A percentile compares a stretch with the other conserved stretches of the same genome.
Evolutionary conservation across 1,140 invertebrate genomes (phyloP).

Genomic region (Formica selysi): DNA sequence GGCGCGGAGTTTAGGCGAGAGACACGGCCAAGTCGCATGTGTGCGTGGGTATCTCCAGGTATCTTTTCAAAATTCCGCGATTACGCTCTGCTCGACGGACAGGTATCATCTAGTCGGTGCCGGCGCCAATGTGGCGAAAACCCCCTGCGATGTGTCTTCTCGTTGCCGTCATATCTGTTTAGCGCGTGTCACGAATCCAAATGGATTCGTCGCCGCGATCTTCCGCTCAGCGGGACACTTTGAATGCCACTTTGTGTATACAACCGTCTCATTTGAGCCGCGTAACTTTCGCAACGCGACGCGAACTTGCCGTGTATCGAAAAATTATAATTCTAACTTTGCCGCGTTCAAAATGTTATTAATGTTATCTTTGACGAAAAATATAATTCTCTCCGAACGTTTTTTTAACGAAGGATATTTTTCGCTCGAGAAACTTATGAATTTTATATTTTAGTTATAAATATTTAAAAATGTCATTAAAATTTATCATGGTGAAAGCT

Average conservation of each 20-base stretch:
- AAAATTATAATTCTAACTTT: slow-evolving; percentile 4
- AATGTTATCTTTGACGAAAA: not conserved
- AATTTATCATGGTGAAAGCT: not conserved
- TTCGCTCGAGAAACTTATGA: no score
- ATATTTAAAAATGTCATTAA: not conserved
- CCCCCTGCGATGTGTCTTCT: slow-evolving; percentile 30
- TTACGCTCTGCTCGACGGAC: slow-evolving; percentile 41
- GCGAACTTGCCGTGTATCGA: not conserved
- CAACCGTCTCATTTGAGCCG: slow-evolving; percentile 22
- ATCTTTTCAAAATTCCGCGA: slow-evolving; percentile 70
- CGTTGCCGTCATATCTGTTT: slow-evolving; percentile 69
- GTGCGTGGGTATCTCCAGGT: slow-evolving; percentile 53
- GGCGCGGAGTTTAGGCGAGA: slow-evolving; percentile 12
- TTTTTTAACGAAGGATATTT: not conserved
- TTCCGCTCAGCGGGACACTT: slow-evolving; percentile 42
- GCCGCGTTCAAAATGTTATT: not conserved
- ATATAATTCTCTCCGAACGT: not conserved
- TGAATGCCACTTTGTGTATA: slow-evolving; percentile 39
- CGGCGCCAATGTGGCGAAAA: slow-evolving; percentile 1
- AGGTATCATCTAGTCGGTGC: slow-evolving; percentile 10
- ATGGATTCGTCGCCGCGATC: slow-evolving; percentile 55
- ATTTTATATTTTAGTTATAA: not conserved
- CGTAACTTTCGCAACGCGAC: slow-evolving; percentile 11
- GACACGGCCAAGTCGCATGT: slow-evolving; percentile 66
- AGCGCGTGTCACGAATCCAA: slow-evolving; percentile 67